Evolutionary conservation across 2,113 vertebrate genomes (phyloP).

Genomic region (Nanorana parkeri): DNA sequence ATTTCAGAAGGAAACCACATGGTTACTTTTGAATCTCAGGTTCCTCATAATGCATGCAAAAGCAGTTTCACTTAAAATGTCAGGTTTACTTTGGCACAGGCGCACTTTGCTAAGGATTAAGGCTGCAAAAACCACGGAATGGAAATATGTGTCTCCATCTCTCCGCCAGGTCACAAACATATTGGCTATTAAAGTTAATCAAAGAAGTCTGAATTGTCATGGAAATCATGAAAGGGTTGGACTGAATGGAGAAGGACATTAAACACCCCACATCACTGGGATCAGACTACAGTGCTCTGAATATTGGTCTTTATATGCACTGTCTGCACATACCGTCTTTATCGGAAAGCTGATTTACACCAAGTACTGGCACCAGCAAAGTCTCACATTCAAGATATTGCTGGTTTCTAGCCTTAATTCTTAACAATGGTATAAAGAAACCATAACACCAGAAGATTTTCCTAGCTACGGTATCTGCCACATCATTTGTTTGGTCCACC

Average conservation of each 20-base stretch:
- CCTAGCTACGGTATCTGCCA: not conserved
- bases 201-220: conserved; percentile 43
- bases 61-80: conserved; percentile 71
- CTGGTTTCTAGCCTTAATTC: not conserved
- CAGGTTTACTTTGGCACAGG: conserved; percentile 73
- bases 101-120: conserved; percentile 67
- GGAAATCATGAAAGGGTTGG: conserved; percentile 14
- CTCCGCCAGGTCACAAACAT: conserved; percentile 69
- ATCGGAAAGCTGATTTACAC: not conserved
- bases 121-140: conserved; percentile 65
- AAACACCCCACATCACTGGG: not conserved
- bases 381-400: not conserved
- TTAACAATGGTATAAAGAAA: not conserved
- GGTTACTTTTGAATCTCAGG: conserved; percentile 63
- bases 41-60: conserved; percentile 67
- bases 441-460: too few species aligned
- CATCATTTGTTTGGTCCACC: not conserved
- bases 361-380: not conserved
- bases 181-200: conserved; percentile 49
- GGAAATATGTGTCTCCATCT: conserved; percentile 67
- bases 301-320: not conserved
- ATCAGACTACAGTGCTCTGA: not conserved
- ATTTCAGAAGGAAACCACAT: conserved; percentile 67
- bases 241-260: not conserved
- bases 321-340: not conserved